Percentiles rank a stretch among this genome's conserved stretches.
These are phyloP conservation scores for Ceratitis capitata DNA, from an alignment of 1,140 invertebrate genomes.

Conservation along the genomic window DNA sequence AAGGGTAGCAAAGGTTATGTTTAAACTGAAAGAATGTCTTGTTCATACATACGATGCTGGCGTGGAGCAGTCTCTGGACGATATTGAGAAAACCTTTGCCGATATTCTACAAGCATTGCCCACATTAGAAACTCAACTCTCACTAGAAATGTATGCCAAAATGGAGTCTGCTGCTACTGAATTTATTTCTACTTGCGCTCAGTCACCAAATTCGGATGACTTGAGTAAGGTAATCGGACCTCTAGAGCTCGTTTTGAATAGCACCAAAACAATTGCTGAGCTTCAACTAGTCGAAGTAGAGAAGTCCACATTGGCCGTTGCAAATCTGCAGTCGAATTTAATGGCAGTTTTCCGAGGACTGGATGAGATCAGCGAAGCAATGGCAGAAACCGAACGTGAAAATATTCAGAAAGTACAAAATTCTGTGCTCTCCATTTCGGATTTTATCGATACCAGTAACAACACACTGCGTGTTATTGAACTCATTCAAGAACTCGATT, in stretches of 20 bases:
- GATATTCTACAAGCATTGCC: slow-evolving; percentile 57
- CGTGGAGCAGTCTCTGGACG: slow-evolving; percentile 55
- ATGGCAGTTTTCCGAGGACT: slow-evolving; percentile 56
- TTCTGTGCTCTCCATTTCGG: slow-evolving; percentile 53
- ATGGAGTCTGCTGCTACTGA: neutral
- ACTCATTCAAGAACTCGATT: slow-evolving; percentile 58
- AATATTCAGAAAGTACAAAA: slow-evolving; percentile 51
- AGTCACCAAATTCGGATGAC: neutral
- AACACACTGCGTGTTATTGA: slow-evolving; percentile 54
- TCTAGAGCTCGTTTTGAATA: slow-evolving; percentile 48
- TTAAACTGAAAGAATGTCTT: slow-evolving; percentile 59
- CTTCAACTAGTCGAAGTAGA: slow-evolving; percentile 53
- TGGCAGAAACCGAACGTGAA: slow-evolving; percentile 41
- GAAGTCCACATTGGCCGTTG: slow-evolving; percentile 53
- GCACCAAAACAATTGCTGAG: slow-evolving; percentile 47
- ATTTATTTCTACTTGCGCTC: slow-evolving; percentile 44
- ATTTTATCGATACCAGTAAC: slow-evolving; percentile 61
- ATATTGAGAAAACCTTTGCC: slow-evolving; percentile 59
- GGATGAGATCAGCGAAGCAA: slow-evolving; percentile 54
- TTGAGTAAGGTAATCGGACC: slow-evolving; percentile 43
- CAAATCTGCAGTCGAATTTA: slow-evolving; percentile 55
- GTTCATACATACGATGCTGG: slow-evolving; percentile 60
- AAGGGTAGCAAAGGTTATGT: slow-evolving; percentile 58
- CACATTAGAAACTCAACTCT: slow-evolving; percentile 54
- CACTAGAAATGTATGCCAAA: slow-evolving; percentile 57